Conservation (phyloP, 2,113 vertebrate species). For the Pan troglodytes region NHGRI_mPanTro3-v2.1_pri NC_072403.2:46645001-46645500, state of each 20-base stretch:
- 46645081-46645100: neutral
- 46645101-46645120: neutral
- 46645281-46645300: neutral
- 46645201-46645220: neutral
- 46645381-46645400: neutral
- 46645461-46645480: neutral
- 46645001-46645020: neutral
- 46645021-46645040: neutral
- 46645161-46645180: neutral
- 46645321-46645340: neutral
- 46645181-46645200: neutral
- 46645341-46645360: neutral
- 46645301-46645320: neutral
- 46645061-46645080: neutral
- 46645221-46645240: neutral
- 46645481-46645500: neutral
- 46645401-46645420: neutral
- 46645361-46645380: neutral
- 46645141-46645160: neutral
- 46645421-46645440: neutral
- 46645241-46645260: neutral
- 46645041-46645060: neutral
- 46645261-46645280: neutral
- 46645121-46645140: neutral
- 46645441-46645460: neutral